A percentile compares a stretch with the other conserved stretches of the same genome.
These are phyloP conservation scores for Melanocharis versteri DNA, from an alignment of 2,113 vertebrate species.

Conservation along the genomic window DNA sequence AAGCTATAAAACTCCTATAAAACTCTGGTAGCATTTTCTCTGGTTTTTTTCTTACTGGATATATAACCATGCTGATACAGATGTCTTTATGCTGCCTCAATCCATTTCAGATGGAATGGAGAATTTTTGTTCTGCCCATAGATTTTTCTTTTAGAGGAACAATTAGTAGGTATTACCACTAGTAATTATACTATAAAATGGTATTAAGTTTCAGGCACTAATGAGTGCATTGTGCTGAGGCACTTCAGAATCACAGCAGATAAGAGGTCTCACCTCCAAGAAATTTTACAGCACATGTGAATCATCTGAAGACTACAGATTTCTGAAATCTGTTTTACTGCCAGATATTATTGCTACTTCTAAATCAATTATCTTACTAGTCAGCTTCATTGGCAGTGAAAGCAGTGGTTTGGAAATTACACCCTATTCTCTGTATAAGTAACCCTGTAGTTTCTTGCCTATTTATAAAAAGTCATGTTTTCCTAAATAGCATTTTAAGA, in stretches of 20 bases:
- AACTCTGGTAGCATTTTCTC: background rate
- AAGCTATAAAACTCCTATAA: background rate
- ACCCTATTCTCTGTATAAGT: background rate
- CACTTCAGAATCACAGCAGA: background rate
- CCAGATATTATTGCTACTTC: background rate
- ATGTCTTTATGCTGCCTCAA: background rate
- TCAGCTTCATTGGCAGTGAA: background rate
- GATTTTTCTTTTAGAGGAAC: background rate
- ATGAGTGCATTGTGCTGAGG: background rate
- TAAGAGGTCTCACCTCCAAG: background rate
- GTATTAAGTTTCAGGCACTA: background rate
- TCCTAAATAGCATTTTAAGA: background rate
- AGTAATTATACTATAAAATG: background rate
- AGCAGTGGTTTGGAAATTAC: background rate
- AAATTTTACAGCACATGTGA: background rate
- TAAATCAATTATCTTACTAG: background rate
- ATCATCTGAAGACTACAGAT: background rate
- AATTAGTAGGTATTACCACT: background rate
- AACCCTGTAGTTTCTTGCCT: background rate
- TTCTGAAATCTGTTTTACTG: background rate
- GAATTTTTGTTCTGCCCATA: background rate
- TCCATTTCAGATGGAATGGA: background rate
- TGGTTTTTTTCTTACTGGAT: background rate
- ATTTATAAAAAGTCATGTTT: background rate
- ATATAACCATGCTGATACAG: background rate